Conservation (phyloP, 2,888 invertebrate genomes). For the Lysandra bellargus region DNA sequence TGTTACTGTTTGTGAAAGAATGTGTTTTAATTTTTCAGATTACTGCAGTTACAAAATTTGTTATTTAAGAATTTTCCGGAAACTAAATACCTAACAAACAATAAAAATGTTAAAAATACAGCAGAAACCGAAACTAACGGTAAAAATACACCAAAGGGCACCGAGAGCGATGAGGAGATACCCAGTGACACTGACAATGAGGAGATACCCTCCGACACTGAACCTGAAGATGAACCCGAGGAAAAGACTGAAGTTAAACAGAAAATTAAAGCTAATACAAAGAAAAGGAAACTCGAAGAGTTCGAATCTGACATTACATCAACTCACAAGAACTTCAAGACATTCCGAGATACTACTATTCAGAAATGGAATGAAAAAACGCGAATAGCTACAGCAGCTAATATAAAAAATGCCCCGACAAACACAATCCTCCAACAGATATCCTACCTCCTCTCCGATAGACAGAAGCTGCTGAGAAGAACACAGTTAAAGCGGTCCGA, state of each 20-base stretch:
- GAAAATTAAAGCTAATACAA: conserved; percentile 43
- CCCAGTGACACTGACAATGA: conserved; percentile 81
- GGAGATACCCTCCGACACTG: conserved; percentile 84
- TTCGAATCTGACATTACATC: conserved; percentile 80
- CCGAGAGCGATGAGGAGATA: conserved; percentile 69
- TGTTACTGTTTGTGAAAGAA: too few relatives aligned
- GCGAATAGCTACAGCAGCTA: conserved; percentile 83
- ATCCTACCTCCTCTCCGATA: conserved; percentile 90
- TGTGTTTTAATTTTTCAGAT: conserved; percentile 54
- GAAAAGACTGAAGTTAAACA: conserved; percentile 44
- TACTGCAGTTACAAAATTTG: conserved; percentile 64
- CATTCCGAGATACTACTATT: conserved; percentile 89
- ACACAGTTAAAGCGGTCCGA: conserved; percentile 90
- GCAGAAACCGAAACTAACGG: conserved; percentile 31
- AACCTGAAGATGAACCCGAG: conserved; percentile 61
- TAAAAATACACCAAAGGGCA: conserved; percentile 39
- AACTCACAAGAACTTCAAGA: conserved; percentile 81
- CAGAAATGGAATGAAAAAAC: conserved; percentile 98
- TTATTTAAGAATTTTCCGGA: conserved; percentile 85
- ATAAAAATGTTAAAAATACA: conserved; percentile 43
- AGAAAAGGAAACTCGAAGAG: conserved; percentile 80
- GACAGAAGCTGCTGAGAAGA: conserved; percentile 85
- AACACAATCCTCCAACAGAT: conserved; percentile 89
- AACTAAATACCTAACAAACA: conserved; percentile 78
- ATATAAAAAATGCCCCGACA: conserved; percentile 81